A percentile compares a stretch with the other conserved stretches of the same genome.
Conservation (phyloP, 2,797 vertebrate species). For the Anableps anableps region DNA sequence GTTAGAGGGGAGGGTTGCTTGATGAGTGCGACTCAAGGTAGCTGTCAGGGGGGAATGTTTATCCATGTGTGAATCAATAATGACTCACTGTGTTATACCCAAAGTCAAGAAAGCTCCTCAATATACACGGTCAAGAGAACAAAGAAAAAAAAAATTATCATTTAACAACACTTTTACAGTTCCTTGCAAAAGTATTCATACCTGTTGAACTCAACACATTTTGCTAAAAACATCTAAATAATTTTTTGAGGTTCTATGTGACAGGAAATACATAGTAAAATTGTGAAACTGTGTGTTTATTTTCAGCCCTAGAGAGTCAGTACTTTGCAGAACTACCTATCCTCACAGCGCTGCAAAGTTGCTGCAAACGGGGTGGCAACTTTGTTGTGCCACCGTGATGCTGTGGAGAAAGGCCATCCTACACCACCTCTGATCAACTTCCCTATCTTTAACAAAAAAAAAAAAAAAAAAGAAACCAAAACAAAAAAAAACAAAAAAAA, state of each 20-base stretch:
- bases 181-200: conserved; percentile 29
- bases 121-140: conserved; percentile 56
- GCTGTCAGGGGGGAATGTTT: conserved; percentile 79
- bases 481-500: too few relatives aligned
- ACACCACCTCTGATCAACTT: not conserved
- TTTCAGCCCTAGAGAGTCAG: not conserved
- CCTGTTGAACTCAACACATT: not conserved
- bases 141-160: conserved; percentile 45
- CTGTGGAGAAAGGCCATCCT: too few relatives aligned
- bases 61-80: conserved; percentile 76
- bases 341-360: not conserved
- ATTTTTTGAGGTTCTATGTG: conserved; percentile 26
- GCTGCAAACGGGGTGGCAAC: not conserved
- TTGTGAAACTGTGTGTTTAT: not conserved
- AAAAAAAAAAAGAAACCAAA: too few relatives aligned
- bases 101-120: conserved; percentile 75
- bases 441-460: not conserved
- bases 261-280: conserved; percentile 13
- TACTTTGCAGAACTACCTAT: not conserved
- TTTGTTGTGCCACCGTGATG: too few relatives aligned
- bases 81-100: conserved; percentile 66
- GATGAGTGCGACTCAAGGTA: conserved; percentile 69
- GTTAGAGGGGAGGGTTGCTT: conserved; percentile 62
- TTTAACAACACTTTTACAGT: conserved; percentile 45
- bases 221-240: not conserved